Conservation (phyloP, 2,888 invertebrate genomes). For the Ennomos quercinarius region DNA sequence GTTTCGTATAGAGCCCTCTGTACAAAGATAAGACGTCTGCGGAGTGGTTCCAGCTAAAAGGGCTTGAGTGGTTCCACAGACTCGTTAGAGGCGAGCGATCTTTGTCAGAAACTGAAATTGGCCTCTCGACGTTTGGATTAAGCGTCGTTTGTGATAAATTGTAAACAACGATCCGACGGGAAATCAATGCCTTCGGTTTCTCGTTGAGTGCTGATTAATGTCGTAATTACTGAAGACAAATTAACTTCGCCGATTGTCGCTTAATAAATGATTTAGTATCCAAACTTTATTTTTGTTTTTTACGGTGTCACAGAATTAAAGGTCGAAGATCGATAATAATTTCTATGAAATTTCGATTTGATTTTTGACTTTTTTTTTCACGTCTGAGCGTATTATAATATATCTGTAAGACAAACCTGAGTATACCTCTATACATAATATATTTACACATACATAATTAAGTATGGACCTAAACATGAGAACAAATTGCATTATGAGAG, state of each 20-base stretch:
- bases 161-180: conserved; percentile 26
- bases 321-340: no score
- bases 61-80: conserved; percentile 39
- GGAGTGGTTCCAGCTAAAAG: conserved; percentile 51
- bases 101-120: conserved; percentile 44
- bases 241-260: conserved; percentile 12
- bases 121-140: conserved; percentile 24
- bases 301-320: no score
- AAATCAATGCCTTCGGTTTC: conserved; percentile 12
- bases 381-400: no score
- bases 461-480: no score
- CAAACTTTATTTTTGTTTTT: neutral
- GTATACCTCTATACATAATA: no score
- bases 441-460: no score
- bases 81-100: conserved; percentile 33
- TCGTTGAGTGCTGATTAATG: conserved; percentile 19
- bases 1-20: conserved; percentile 52
- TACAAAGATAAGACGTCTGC: conserved; percentile 50
- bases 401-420: no score
- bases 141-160: conserved; percentile 29
- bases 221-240: conserved; percentile 10
- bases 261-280: neutral
- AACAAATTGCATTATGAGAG: no score
- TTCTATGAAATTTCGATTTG: no score
- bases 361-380: no score